Base-by-base conservation (phyloP, 2,888 invertebrate genomes). In the Sarcophaga carnaria region DNA sequence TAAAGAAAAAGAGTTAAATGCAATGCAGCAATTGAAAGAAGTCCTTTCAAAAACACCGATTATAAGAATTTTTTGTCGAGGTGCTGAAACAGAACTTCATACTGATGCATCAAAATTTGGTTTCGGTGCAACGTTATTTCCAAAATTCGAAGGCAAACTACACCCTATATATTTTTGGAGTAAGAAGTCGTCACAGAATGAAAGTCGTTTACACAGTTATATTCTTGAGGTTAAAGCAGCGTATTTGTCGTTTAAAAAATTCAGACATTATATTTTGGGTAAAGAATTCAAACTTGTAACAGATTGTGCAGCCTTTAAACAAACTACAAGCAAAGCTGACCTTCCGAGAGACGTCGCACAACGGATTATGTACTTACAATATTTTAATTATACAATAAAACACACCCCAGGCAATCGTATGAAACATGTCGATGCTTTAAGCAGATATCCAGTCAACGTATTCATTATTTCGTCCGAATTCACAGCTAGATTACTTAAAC, bases 191-290 rank as follows among this genome's bases (percentile, higher is more conserved):
- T 27, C 27, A 27, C 27, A 27, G 27, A 27, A 27, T 27, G 27
- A 27, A 27, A 27, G 27, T 27, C 27, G 27, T 27, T 4, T 27
- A 27, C 27, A 27, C 27, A 27, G 27, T 27, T 27, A 27, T 27
- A 27, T 27, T 27, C 27, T 27, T 4, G 27, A 27, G 27, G 27
- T 27, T 27, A 27, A 27, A 4, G 27, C 27, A 27, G 27, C 27
- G 27, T 27, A 27, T 27, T 27, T 27, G 4, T 27, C 63, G 25
- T 22, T 63, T 6, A 89, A 89, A 67, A 91, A 90, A 67, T 90
- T 90, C 74, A 17, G 90, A 0, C 84, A 89, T 62, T 91, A 90
- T 89, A 86, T 89, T 4, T 59, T 74, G 59, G 80, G 80, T 14
- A 72, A 66, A 14, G 25, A 27, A 4, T 81, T 81, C 45, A 82